Percentiles rank a stretch among this genome's conserved stretches.
Conservation (phyloP, 2,888 invertebrate genomes). For the Axea sp. region DNA sequence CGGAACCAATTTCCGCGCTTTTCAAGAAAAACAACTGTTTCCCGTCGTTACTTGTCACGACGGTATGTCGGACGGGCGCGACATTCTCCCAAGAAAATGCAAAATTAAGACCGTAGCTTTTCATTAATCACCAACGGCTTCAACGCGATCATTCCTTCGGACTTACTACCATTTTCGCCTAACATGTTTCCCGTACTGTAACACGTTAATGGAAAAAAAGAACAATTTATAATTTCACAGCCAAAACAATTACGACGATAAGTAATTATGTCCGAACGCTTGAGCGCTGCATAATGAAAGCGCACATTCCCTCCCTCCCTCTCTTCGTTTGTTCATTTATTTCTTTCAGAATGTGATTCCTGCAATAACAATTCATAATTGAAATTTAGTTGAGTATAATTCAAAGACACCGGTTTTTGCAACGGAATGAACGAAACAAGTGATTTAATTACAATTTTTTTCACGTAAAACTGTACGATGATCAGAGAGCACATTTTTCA, state of each 20-base stretch:
- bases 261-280: slow-evolving; percentile 21
- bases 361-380: slow-evolving; percentile 17
- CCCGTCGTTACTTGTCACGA: slow-evolving; percentile 24
- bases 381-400: slow-evolving; percentile 27
- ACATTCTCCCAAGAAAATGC: slow-evolving; percentile 25
- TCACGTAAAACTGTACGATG: neutral
- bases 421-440: slow-evolving; percentile 4
- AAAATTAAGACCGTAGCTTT: slow-evolving; percentile 43
- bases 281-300: neutral
- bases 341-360: slow-evolving; percentile 13
- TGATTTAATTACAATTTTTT: slow-evolving; percentile 10
- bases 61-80: slow-evolving; percentile 1
- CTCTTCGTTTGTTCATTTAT: neutral
- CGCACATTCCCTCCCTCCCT: neutral
- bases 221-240: slow-evolving; percentile 25
- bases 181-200: slow-evolving; percentile 4
- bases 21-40: slow-evolving; percentile 30
- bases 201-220: slow-evolving; percentile 16
- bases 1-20: slow-evolving; percentile 33
- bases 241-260: slow-evolving; percentile 22
- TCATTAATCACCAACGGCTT: slow-evolving; percentile 36
- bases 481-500: neutral
- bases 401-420: neutral
- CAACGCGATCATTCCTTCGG: neutral
- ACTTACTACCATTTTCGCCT: slow-evolving; percentile 20